Conservation (phyloP, 1,140 invertebrate genomes). For the Papilio helenus region DNA sequence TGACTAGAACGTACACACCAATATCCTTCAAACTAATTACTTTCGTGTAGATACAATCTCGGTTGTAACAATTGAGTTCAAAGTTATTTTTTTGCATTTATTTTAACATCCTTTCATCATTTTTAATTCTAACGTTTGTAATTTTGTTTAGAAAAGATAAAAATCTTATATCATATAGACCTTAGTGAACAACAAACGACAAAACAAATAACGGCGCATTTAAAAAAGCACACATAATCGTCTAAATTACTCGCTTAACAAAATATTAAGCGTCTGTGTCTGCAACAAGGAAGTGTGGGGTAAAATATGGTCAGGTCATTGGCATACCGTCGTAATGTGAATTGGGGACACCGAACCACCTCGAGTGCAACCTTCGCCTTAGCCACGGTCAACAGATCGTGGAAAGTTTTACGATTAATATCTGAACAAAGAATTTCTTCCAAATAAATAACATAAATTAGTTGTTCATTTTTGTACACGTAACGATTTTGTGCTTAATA, state of each 20-base stretch:
- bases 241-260: not conserved
- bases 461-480: too few species aligned
- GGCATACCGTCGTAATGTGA: conserved; percentile 7
- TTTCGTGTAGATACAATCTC: not conserved
- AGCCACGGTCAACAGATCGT: not conserved
- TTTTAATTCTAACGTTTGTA: not conserved
- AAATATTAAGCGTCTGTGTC: not conserved
- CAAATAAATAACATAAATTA: not conserved
- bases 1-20: not conserved
- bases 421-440: not conserved
- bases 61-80: not conserved
- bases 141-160: too few species aligned
- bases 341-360: conserved; percentile 8
- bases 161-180: too few species aligned
- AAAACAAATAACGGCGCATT: too few species aligned
- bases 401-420: not conserved
- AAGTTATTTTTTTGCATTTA: not conserved
- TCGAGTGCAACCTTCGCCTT: conserved; percentile 6
- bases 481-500: too few species aligned
- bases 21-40: not conserved
- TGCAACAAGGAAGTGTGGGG: not conserved
- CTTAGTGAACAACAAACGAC: too few species aligned
- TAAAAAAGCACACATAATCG: not conserved
- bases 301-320: conserved; percentile 12
- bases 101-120: not conserved